Conservation (phyloP, 2,888 invertebrate species). For the Sipunculus nudus region DNA sequence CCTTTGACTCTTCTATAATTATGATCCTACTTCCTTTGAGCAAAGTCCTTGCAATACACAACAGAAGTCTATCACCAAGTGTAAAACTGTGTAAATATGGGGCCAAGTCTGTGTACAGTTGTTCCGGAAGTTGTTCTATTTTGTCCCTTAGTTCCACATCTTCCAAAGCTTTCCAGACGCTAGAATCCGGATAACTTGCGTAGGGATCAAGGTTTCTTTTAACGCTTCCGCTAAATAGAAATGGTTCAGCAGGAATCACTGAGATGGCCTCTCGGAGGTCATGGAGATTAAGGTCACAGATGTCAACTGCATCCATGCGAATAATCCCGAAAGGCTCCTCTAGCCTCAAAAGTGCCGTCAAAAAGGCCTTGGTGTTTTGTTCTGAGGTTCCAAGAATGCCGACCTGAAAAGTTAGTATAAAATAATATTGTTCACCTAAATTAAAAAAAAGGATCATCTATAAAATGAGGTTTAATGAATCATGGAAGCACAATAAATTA, state of each 20-base stretch:
- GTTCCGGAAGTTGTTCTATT: constrained; percentile 42
- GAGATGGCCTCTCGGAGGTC: constrained; percentile 44
- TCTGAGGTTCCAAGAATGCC: constrained; percentile 45
- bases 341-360: constrained; percentile 43
- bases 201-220: constrained; percentile 48
- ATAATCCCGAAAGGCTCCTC: constrained; percentile 37
- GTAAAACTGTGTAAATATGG: constrained; percentile 41
- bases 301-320: constrained; percentile 49
- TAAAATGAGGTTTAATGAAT: too few relatives aligned
- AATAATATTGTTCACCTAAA: too few relatives aligned
- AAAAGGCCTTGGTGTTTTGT: constrained; percentile 41
- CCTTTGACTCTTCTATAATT: constrained; percentile 46
- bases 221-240: constrained; percentile 46
- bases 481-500: too few relatives aligned
- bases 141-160: constrained; percentile 43
- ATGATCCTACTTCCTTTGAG: constrained; percentile 45
- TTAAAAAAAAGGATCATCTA: too few relatives aligned
- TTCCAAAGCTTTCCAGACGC: constrained; percentile 44
- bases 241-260: constrained; percentile 46
- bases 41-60: constrained; percentile 48
- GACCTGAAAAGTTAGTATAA: constrained; percentile 36
- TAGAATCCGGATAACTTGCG: constrained; percentile 44
- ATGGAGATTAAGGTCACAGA: constrained; percentile 34
- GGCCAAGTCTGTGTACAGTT: constrained; percentile 45
- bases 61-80: constrained; percentile 46